Evolutionary conservation across 2,888 invertebrate species (phyloP).

Genomic region (Athrips mouffetella): DNA sequence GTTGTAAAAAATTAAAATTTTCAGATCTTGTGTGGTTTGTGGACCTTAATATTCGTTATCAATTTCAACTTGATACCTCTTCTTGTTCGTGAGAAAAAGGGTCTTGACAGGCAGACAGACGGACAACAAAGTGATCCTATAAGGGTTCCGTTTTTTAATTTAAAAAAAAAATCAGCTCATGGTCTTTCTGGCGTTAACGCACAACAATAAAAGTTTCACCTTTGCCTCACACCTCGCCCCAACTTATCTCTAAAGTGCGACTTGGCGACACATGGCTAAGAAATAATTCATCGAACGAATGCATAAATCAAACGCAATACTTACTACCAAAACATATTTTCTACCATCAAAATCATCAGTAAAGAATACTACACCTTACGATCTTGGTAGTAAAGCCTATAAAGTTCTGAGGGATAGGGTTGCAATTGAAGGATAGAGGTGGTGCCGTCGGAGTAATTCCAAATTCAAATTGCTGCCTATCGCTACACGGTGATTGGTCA

Average conservation of each 20-base stretch:
- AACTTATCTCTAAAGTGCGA: conserved; percentile 55
- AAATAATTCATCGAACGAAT: conserved; percentile 74
- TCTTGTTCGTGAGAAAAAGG: too few relatives aligned
- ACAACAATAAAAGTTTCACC: not conserved
- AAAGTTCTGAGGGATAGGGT: not conserved
- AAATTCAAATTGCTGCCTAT: conserved; percentile 73
- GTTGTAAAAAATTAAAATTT: too few relatives aligned
- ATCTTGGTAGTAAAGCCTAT: not conserved
- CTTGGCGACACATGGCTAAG: conserved; percentile 54
- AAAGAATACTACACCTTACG: not conserved
- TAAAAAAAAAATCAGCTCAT: not conserved
- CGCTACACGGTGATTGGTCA: conserved; percentile 69
- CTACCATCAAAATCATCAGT: conserved; percentile 6
- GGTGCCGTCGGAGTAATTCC: conserved; percentile 51
- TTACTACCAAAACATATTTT: conserved; percentile 34
- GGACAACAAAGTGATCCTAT: too few relatives aligned
- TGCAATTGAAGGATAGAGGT: conserved; percentile 37
- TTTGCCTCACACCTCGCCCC: conserved; percentile 18
- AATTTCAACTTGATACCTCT: too few relatives aligned
- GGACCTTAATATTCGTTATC: too few relatives aligned
- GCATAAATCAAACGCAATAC: conserved; percentile 71
- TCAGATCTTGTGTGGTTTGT: too few relatives aligned
- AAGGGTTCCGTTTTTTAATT: too few relatives aligned
- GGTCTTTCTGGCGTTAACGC: not conserved
- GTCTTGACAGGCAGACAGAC: too few relatives aligned